Evolutionary conservation across 2,888 invertebrate genomes (phyloP).

Genomic region (Strigamia crassipes): DNA sequence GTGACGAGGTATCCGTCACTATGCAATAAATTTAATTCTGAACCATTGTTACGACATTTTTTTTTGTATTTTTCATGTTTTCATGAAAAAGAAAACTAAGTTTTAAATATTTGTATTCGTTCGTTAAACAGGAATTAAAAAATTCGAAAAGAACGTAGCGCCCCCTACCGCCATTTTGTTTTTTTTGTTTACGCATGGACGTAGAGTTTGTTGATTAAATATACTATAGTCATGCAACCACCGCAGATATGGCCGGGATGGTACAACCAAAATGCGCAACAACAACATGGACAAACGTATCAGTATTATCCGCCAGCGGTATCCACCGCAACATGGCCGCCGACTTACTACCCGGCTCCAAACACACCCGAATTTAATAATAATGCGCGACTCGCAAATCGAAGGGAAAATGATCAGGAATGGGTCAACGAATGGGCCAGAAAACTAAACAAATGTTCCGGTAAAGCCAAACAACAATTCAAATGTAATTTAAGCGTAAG

Average conservation of each 20-base stretch:
- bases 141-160: no score
- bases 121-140: no score
- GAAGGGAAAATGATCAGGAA: not conserved
- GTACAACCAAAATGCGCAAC: not conserved
- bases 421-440: not conserved
- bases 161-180: no score
- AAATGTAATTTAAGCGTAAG: not conserved
- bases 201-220: not conserved
- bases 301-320: not conserved
- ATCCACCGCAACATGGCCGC: not conserved
- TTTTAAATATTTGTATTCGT: no score
- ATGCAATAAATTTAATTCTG: slow-evolving; percentile 20
- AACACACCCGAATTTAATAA: not conserved
- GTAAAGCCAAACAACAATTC: not conserved
- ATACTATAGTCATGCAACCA: not conserved
- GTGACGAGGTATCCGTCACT: not conserved
- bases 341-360: not conserved
- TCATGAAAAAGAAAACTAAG: no score
- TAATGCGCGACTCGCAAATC: not conserved
- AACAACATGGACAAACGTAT: not conserved
- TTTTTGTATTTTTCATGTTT: not conserved
- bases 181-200: no score
- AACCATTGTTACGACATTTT: not conserved
- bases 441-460: not conserved
- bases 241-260: not conserved